phyloP scores from a whole-genome alignment of 2,113 vertebrate species.

The Danio rerio region DNA sequence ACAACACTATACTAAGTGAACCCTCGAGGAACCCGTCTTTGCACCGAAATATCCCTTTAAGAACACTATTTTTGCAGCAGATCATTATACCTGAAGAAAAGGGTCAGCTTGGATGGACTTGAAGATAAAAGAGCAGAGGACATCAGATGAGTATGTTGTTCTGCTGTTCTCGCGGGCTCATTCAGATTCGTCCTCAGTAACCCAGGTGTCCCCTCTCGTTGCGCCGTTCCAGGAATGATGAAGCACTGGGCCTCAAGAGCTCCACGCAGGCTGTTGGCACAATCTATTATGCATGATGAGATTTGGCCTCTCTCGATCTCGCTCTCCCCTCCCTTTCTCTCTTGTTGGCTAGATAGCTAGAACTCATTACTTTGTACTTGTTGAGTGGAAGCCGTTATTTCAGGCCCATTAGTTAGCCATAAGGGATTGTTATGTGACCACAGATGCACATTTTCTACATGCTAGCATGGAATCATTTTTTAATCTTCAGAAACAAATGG shows the following conservation, averaged over 20 bases:
- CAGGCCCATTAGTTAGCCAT: conserved; percentile 52
- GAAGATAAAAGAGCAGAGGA: conserved; percentile 39
- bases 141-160: conserved; percentile 22
- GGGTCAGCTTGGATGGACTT: conserved; percentile 25
- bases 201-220: conserved; percentile 32
- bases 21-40: not conserved
- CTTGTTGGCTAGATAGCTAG: conserved; percentile 42
- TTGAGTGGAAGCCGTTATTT: conserved; percentile 55
- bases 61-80: not conserved
- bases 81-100: not conserved
- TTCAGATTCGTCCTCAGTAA: conserved; percentile 34
- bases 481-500: conserved; percentile 31
- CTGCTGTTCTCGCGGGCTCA: not conserved
- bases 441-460: conserved; percentile 44
- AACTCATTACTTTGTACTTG: conserved; percentile 55
- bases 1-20: not conserved
- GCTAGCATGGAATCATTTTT: conserved; percentile 33
- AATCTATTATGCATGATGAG: conserved; percentile 46
- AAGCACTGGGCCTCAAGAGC: conserved; percentile 34
- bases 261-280: conserved; percentile 31
- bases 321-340: conserved; percentile 16
- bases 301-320: conserved; percentile 34
- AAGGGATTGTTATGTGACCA: conserved; percentile 43
- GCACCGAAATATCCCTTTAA: not conserved
- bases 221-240: conserved; percentile 19